Evolutionary conservation across 2,888 invertebrate species (phyloP).

Genomic region (Agrilus cyanescens): DNA sequence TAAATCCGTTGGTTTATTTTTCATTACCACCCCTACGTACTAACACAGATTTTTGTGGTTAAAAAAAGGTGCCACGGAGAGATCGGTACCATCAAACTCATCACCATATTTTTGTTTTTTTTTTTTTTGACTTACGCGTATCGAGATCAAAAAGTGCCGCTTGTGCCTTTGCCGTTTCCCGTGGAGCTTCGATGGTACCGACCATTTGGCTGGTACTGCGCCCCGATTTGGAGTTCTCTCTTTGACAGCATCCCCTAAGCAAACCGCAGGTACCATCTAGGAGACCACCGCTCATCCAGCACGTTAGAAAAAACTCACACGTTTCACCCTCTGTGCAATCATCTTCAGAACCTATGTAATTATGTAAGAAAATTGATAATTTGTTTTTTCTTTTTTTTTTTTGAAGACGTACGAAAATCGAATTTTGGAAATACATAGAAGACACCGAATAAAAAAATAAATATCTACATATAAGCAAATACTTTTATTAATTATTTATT

Average conservation of each 20-base stretch:
- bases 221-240: conserved; percentile 52
- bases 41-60: too few relatives aligned
- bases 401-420: too few relatives aligned
- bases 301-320: conserved; percentile 84
- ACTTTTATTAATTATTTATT: too few relatives aligned
- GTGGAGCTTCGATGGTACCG: conserved; percentile 46
- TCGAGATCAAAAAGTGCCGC: conserved; percentile 40
- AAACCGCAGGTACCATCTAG: conserved; percentile 73
- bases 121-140: conserved; percentile 27
- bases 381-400: too few relatives aligned
- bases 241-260: conserved; percentile 78
- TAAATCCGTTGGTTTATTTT: too few relatives aligned
- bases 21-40: too few relatives aligned
- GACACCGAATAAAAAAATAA: too few relatives aligned
- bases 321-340: conserved; percentile 61
- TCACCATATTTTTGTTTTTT: neutral
- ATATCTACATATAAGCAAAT: too few relatives aligned
- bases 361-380: too few relatives aligned
- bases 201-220: conserved; percentile 53
- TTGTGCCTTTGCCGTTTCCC: conserved; percentile 45
- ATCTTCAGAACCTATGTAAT: conserved; percentile 29
- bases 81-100: conserved; percentile 20
- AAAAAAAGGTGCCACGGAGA: conserved; percentile 15
- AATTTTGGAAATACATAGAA: too few relatives aligned
- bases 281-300: conserved; percentile 82